phyloP scores from a whole-genome alignment of 2,888 invertebrate species.

The Caenorhabditis becei region DNA sequence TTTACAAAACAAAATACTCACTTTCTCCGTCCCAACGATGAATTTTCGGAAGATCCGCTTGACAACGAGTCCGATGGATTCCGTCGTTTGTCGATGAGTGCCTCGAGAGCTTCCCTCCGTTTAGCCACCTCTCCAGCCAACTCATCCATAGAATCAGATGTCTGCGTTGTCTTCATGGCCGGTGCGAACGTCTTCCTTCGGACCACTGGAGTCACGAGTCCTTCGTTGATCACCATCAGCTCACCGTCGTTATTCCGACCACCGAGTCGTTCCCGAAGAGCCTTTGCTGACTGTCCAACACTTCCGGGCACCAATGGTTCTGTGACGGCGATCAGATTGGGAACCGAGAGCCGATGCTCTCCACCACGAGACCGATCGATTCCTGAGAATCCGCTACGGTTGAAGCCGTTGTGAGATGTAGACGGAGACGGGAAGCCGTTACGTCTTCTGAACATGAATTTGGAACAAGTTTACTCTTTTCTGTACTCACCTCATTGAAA shows the following conservation, averaged over 20 bases:
- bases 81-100: slow-evolving; percentile 46
- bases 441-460: slow-evolving; percentile 34
- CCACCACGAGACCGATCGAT: slow-evolving; percentile 47
- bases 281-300: slow-evolving; percentile 64
- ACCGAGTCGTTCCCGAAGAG: slow-evolving; percentile 70
- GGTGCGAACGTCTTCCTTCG: slow-evolving; percentile 71
- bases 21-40: slow-evolving; percentile 39
- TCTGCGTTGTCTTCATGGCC: slow-evolving; percentile 26
- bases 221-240: slow-evolving; percentile 78
- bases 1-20: slow-evolving; percentile 27
- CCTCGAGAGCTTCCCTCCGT: slow-evolving; percentile 48
- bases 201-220: slow-evolving; percentile 77
- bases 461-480: not conserved
- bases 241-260: slow-evolving; percentile 69
- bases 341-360: slow-evolving; percentile 71
- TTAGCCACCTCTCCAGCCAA: slow-evolving; percentile 47
- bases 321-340: slow-evolving; percentile 67
- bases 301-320: slow-evolving; percentile 58
- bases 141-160: slow-evolving; percentile 28
- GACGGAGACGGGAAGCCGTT: slow-evolving; percentile 51
- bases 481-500: slow-evolving; percentile 53
- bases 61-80: slow-evolving; percentile 52
- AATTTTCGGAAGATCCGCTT: slow-evolving; percentile 42
- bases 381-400: slow-evolving; percentile 38
- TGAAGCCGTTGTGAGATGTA: slow-evolving; percentile 26